These are phyloP conservation scores for Hydriomena furcata DNA, from an alignment of 2,888 invertebrate genomes.

Conservation along the genomic window DNA sequence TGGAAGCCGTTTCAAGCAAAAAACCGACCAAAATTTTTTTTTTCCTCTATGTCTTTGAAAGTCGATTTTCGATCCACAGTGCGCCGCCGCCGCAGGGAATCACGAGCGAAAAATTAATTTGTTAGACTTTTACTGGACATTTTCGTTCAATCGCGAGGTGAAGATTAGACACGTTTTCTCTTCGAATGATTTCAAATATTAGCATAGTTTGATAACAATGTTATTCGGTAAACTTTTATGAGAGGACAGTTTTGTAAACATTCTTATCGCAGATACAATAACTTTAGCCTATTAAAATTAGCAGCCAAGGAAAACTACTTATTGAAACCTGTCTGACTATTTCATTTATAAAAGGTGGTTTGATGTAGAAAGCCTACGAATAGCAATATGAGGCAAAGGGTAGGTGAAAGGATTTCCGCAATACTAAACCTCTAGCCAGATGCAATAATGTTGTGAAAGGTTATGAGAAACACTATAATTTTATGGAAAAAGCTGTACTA, in stretches of 20 bases:
- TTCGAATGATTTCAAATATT: constrained; percentile 8
- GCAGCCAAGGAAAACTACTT: no score
- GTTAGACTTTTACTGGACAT: constrained; percentile 29
- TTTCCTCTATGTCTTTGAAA: no score
- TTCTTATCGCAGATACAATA: no score
- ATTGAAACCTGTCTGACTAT: no score
- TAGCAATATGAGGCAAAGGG: constrained; percentile 15
- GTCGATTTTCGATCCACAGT: no score
- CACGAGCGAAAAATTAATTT: constrained; percentile 35
- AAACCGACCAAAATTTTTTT: no score
- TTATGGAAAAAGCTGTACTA: no score
- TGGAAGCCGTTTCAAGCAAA: no score
- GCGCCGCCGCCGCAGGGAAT: constrained; percentile 19
- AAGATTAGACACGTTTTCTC: constrained; percentile 29
- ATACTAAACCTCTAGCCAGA: neutral
- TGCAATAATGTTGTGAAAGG: constrained; percentile 11
- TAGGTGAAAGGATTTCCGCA: constrained; percentile 12
- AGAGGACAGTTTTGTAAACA: no score
- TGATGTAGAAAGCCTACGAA: constrained; percentile 16
- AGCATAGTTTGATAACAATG: neutral
- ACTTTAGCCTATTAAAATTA: no score
- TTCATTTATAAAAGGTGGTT: neutral
- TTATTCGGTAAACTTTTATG: neutral
- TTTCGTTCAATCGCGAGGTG: neutral
- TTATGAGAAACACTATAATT: neutral